A percentile compares a stretch with the other conserved stretches of the same genome.
phyloP scores from a whole-genome alignment of 2,888 invertebrate genomes.

The Drosophila histrio region DNA sequence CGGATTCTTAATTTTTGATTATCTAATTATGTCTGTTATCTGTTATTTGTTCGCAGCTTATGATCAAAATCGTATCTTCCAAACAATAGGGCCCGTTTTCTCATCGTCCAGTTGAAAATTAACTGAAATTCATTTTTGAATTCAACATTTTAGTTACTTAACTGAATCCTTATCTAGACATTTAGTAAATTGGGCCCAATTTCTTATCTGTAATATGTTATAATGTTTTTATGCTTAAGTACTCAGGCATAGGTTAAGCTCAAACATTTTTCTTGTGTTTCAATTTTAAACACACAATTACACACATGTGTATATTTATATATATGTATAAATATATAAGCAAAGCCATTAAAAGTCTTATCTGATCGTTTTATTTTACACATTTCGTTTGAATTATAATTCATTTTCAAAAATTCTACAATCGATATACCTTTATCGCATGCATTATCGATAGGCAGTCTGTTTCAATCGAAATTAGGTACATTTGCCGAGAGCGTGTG shows the following conservation, averaged over 20 bases:
- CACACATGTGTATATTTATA: neutral
- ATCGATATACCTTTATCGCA: too few species aligned
- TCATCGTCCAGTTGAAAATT: too few species aligned
- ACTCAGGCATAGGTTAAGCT: constrained; percentile 48
- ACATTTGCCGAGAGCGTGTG: neutral
- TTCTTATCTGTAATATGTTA: constrained; percentile 1
- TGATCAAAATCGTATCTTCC: constrained; percentile 21
- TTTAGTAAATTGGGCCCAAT: too few species aligned
- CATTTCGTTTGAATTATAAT: neutral
- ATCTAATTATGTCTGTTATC: too few species aligned
- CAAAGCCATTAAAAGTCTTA: constrained; percentile 29
- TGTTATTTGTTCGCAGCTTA: neutral
- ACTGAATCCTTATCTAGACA: too few species aligned
- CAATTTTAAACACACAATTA: neutral
- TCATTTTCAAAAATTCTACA: neutral
- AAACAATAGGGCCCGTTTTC: too few species aligned
- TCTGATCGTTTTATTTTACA: constrained; percentile 1
- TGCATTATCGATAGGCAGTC: neutral
- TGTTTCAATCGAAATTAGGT: neutral
- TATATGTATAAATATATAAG: constrained; percentile 6
- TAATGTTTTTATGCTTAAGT: constrained; percentile 36
- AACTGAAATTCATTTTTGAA: too few species aligned
- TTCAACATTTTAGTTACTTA: too few species aligned
- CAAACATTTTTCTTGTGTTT: neutral
- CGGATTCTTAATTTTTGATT: too few species aligned